These are phyloP conservation scores for Manacus vitellinus DNA, from an alignment of 2,113 vertebrate genomes.

Conservation along the genomic window DNA sequence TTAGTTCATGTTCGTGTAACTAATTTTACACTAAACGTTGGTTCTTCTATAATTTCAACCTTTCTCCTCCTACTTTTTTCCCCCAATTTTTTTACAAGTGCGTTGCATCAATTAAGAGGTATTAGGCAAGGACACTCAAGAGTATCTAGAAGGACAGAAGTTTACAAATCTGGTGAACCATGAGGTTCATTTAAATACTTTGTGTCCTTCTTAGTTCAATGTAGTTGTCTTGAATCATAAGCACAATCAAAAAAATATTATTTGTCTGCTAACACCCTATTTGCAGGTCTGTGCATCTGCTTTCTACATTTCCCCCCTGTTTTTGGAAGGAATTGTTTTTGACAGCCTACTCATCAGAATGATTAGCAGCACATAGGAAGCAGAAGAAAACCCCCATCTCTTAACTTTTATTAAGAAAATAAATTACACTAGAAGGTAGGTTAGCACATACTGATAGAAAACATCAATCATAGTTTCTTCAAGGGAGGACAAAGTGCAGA, in stretches of 20 bases:
- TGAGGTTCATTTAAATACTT: neutral
- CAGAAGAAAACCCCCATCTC: conserved; percentile 13
- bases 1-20: neutral
- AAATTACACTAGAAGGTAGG: conserved; percentile 45
- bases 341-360: conserved; percentile 33
- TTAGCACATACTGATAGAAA: conserved; percentile 54
- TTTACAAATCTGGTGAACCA: neutral
- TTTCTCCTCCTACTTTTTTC: neutral
- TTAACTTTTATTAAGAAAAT: conserved; percentile 63
- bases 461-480: conserved; percentile 58
- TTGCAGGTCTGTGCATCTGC: neutral
- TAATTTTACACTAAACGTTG: neutral
- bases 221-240: neutral
- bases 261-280: neutral
- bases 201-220: neutral
- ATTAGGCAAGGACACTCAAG: neutral
- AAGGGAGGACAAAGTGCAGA: neutral
- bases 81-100: neutral
- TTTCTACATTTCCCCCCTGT: neutral
- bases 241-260: neutral
- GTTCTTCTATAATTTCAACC: neutral
- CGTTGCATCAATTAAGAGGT: neutral
- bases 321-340: neutral
- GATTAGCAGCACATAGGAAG: conserved; percentile 17
- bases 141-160: neutral